These are phyloP conservation scores for Parazoanthus swiftii DNA, from an alignment of 92 coral and sea anemone species.

Conservation along the genomic window DNA sequence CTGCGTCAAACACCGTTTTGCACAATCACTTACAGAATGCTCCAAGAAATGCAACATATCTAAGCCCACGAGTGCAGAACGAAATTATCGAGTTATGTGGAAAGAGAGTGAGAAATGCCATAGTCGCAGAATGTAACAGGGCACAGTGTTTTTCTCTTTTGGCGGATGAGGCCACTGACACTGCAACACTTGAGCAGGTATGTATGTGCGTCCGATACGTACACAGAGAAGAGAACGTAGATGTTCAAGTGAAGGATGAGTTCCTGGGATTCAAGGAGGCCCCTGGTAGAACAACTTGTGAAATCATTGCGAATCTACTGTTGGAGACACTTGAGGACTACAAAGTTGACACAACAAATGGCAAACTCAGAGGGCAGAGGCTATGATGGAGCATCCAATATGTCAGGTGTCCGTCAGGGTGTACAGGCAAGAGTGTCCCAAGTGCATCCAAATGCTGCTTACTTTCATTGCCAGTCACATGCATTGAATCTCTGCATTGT, in stretches of 20 bases:
- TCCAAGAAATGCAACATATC: too few species aligned
- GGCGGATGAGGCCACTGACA: constrained; percentile 34
- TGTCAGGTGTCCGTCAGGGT: constrained; percentile 27
- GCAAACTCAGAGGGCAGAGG: constrained; percentile 24
- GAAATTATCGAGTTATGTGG: too few species aligned
- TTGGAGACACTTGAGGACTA: constrained; percentile 34
- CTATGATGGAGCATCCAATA: constrained; percentile 33
- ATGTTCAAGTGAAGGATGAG: constrained; percentile 27
- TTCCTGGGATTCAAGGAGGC: constrained; percentile 38
- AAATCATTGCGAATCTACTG: constrained; percentile 35
- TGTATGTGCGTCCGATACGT: constrained; percentile 36
- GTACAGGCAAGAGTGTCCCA: constrained; percentile 38
- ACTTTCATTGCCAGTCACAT: constrained; percentile 36
- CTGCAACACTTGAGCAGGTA: constrained; percentile 37
- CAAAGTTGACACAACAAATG: constrained; percentile 32
- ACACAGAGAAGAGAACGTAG: constrained; percentile 39
- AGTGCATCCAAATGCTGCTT: constrained; percentile 27
- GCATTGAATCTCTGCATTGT: constrained; percentile 30
- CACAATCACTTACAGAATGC: too few species aligned
- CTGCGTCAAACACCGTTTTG: too few species aligned
- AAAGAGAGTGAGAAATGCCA: constrained; percentile 29
- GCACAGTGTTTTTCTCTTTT: constrained; percentile 39
- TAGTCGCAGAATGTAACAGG: constrained; percentile 31
- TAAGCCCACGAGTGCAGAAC: too few species aligned
- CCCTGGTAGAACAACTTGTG: constrained; percentile 33